Evolutionary conservation across 2,113 vertebrate genomes (phyloP).

Genomic region (Ceyx melanurus): DNA sequence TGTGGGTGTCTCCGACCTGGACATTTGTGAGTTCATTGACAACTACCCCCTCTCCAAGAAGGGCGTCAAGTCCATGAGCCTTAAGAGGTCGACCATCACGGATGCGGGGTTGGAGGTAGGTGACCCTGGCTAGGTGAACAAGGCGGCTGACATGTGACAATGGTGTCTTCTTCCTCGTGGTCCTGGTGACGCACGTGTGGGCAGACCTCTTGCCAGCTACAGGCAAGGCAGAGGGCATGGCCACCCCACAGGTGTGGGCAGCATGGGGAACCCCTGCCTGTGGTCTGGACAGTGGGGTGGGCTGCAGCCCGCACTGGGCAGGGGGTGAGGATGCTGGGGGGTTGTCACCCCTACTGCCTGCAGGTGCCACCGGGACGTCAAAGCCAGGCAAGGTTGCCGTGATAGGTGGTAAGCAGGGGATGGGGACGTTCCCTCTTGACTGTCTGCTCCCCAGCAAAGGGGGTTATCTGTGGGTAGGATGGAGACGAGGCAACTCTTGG

Average conservation of each 20-base stretch:
- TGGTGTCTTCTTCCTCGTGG: accelerated
- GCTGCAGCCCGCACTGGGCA: background rate
- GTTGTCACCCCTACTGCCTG: background rate
- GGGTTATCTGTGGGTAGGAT: background rate
- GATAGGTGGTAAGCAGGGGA: background rate
- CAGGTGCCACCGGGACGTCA: background rate
- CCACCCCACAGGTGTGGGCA: background rate
- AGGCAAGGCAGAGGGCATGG: background rate
- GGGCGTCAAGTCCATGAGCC: slow-evolving; percentile 95
- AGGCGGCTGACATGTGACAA: background rate
- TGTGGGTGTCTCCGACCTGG: slow-evolving; percentile 97
- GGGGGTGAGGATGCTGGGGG: background rate
- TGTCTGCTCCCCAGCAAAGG: background rate
- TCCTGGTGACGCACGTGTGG: accelerated
- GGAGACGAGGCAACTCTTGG: background rate
- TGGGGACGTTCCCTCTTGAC: accelerated
- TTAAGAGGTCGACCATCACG: slow-evolving; percentile 98
- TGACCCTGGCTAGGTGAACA: accelerated
- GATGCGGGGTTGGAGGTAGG: slow-evolving; percentile 95
- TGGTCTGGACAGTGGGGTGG: background rate
- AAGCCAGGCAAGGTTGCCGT: background rate
- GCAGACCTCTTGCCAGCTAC: background rate
- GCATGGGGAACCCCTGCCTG: background rate
- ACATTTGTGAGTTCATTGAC: slow-evolving; percentile 99
- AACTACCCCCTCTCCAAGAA: slow-evolving; percentile 99